Conservation (phyloP, 2,113 vertebrate genomes). For the Picathartes gymnocephalus region DNA sequence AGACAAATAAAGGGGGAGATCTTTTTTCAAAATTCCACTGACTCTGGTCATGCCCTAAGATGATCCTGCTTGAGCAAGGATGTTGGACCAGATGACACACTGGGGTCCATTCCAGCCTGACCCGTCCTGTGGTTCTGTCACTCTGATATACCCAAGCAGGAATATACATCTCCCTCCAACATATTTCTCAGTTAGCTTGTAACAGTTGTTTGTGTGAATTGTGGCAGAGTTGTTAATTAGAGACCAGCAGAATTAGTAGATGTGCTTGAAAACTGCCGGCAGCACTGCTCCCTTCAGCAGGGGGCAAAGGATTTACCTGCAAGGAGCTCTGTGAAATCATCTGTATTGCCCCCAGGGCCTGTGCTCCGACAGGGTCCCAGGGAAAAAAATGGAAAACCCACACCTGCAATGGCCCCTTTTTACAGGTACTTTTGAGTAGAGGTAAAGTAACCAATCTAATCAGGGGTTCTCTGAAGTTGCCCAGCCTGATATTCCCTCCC, state of each 20-base stretch:
- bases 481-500: not conserved
- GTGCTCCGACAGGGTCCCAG: not conserved
- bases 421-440: not conserved
- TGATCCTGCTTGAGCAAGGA: not conserved
- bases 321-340: not conserved
- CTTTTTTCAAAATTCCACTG: not conserved
- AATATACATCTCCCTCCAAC: not conserved
- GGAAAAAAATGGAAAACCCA: not conserved
- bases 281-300: not conserved
- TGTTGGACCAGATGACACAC: not conserved
- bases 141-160: not conserved
- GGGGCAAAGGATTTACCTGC: not conserved
- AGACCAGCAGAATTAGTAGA: not conserved
- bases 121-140: not conserved
- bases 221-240: not conserved
- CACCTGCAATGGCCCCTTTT: fast-evolving
- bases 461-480: not conserved
- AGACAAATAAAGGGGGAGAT: not conserved
- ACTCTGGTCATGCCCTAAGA: too few species aligned
- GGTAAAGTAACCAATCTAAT: not conserved
- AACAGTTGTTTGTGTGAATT: not conserved
- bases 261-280: not conserved
- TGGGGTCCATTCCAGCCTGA: not conserved
- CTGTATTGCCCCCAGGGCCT: not conserved
- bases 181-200: not conserved